Evolutionary conservation across 1,140 invertebrate species (phyloP).

Genomic region (Wasmannia auropunctata): DNA sequence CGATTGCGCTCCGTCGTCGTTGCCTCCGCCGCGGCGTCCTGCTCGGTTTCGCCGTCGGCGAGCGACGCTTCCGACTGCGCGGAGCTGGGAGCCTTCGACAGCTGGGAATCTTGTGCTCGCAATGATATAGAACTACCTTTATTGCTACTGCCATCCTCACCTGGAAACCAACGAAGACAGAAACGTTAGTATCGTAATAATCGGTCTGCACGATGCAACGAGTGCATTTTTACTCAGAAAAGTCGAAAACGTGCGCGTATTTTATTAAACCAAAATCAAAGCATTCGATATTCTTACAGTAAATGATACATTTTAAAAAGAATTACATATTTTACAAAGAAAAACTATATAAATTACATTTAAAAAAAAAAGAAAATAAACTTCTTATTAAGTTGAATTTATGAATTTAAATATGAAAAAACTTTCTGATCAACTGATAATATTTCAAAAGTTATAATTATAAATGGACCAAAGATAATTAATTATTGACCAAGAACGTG

Average conservation of each 20-base stretch:
- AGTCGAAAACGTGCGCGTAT: background rate
- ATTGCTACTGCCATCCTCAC: conserved; percentile 79
- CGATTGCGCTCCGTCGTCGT: conserved; percentile 62
- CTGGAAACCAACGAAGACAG: conserved; percentile 58
- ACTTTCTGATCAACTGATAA: too few species aligned
- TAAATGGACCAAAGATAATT: background rate
- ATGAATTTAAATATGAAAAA: too few species aligned
- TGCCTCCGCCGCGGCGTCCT: conserved; percentile 59
- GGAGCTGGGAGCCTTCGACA: conserved; percentile 77
- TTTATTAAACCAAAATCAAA: background rate
- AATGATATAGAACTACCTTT: conserved; percentile 81
- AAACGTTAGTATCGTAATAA: background rate
- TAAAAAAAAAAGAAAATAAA: background rate
- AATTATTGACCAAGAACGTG: background rate
- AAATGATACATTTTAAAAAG: background rate
- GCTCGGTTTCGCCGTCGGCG: conserved; percentile 72
- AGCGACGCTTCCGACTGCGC: conserved; percentile 78
- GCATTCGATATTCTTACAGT: background rate
- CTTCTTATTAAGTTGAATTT: too few species aligned
- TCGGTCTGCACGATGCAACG: background rate
- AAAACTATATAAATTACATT: background rate
- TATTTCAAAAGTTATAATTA: conserved; percentile 5
- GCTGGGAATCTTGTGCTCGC: conserved; percentile 78
- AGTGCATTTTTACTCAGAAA: background rate
- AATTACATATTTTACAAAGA: background rate